Percentiles rank a stretch among this genome's conserved stretches.
phyloP scores from a whole-genome alignment of 2,113 vertebrate species.

The Zosterops borbonicus region DNA sequence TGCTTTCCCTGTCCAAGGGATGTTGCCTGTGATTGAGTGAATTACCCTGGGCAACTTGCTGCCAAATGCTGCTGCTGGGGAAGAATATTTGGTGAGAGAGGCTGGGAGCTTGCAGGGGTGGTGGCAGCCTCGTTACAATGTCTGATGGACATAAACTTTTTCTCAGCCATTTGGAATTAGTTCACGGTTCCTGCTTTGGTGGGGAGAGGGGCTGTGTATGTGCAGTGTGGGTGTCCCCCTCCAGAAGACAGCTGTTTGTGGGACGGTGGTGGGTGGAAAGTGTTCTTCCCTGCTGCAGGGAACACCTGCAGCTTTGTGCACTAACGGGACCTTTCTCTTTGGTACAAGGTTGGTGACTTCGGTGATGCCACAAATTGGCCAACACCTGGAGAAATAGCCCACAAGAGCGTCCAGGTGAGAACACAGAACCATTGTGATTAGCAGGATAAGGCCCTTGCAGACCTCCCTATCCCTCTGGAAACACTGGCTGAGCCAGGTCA shows the following conservation, averaged over 20 bases:
- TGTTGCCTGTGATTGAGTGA: background rate
- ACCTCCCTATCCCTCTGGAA: background rate
- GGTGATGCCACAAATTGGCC: conserved; percentile 97
- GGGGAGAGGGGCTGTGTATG: background rate
- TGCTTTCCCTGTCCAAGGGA: background rate
- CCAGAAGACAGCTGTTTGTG: background rate
- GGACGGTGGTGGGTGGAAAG: background rate
- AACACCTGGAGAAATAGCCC: conserved; percentile 95
- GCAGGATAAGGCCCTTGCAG: background rate
- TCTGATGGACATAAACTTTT: background rate
- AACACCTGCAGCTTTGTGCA: background rate
- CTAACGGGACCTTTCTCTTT: conserved; percentile 40
- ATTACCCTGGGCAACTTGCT: background rate
- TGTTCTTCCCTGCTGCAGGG: background rate
- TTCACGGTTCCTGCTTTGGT: background rate
- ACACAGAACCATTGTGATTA: accelerated
- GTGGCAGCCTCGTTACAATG: accelerated
- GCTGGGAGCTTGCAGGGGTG: background rate
- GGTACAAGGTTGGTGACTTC: conserved; percentile 90
- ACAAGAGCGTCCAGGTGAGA: conserved; percentile 92
- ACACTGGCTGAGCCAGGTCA: background rate
- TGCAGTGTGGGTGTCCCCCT: background rate
- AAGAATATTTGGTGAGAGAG: background rate
- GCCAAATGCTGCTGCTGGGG: background rate
- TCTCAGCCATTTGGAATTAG: background rate